Evolutionary conservation across 2,797 vertebrate genomes (phyloP), one percentile per base, ranked within the genome.

Genomic region (Ambastaia sidthimunki): DNA sequence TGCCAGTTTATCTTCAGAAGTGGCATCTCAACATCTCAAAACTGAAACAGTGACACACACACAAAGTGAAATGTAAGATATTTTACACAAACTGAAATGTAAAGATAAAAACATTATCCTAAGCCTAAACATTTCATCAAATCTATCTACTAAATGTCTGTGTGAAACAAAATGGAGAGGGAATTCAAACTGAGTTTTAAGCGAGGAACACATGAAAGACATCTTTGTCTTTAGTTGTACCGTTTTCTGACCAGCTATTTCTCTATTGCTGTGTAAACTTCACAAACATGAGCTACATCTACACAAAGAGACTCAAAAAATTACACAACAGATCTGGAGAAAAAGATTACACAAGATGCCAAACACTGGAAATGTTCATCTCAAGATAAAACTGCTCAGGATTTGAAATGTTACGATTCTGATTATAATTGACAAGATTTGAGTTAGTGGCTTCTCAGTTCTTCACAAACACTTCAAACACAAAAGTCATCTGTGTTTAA

Each of bases 261-360:
- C 72, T 90, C 88, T 92, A 91, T 91, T 66, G 81, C 92, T 92
- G 93, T 86, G 89, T 87, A 87, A 93, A 89, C 81, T 78, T 87
- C 92, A 94, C 91, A 91, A 89, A 92, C 85, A 83, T 88, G 83
- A 88, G 86, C 84, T 89, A 91, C 82, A 89, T 82, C 15, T 88
- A 88, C 78, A 86, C 76, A 91, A 91, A 90, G 82, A 88, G 93
- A 93, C 81, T 85, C 87, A 90, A 88, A 92, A 86, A 90, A 89
- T 86, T 86, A 88, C 89, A 90, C 89, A 89, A 89, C 85, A 80
- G 83, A 87, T 78, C 57, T 54, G 76, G 76, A 82, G 80, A 79
- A 44, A 81, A 83, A 84, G 48, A 80, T 84, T 83, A 74, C 72
- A 86, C 78, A 81, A 82, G 78, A 82, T 83, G 85, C 75, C 83